phyloP scores from a whole-genome alignment of 2,797 vertebrate genomes.

The Muscicapa striata region DNA sequence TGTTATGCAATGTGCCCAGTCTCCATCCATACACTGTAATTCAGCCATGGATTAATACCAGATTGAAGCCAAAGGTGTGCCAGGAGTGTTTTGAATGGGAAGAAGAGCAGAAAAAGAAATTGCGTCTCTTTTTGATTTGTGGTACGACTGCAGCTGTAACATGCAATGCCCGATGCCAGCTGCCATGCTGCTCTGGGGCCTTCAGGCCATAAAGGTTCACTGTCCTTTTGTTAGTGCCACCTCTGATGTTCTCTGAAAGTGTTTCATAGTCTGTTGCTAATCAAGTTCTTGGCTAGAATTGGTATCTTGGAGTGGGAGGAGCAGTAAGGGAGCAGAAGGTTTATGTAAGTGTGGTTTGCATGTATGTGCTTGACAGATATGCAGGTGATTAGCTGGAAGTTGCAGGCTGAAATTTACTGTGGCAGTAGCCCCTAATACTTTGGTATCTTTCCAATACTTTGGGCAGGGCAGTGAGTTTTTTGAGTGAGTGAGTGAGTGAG shows the following conservation, averaged over 20 bases:
- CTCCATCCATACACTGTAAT: neutral
- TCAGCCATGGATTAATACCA: neutral
- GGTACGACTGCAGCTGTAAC: rapidly evolving
- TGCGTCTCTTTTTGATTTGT: neutral
- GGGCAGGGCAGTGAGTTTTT: neutral
- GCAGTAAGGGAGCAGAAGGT: neutral
- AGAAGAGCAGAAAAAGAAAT: neutral
- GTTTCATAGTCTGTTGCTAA: constrained; percentile 7
- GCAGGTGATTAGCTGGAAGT: neutral
- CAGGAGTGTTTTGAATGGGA: neutral
- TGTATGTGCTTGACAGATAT: neutral
- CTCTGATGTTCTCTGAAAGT: constrained; percentile 6
- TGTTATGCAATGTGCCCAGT: rapidly evolving
- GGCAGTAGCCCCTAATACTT: neutral
- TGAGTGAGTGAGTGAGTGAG: neutral
- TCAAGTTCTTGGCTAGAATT: neutral
- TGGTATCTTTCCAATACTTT: neutral
- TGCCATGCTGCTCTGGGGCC: neutral
- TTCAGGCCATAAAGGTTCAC: neutral
- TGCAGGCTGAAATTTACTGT: neutral
- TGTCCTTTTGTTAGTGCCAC: neutral
- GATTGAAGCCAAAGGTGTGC: constrained; percentile 8
- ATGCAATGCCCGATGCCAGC: rapidly evolving
- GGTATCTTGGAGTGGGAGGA: neutral
- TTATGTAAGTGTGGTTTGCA: neutral